Base-by-base conservation (phyloP, 2,797 vertebrate genomes). In the Amniataba percoides region DNA sequence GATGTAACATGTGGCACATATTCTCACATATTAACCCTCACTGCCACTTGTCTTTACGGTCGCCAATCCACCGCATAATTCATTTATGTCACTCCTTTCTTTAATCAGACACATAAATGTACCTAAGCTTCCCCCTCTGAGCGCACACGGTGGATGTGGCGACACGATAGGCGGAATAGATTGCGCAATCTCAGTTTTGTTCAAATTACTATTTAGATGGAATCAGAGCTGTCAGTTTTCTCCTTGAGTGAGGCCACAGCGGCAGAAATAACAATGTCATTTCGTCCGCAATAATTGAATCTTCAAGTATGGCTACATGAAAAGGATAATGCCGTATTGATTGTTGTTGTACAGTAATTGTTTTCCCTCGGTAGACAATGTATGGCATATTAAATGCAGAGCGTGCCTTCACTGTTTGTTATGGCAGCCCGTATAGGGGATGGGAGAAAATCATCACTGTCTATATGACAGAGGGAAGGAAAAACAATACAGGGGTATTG, bases 201-300 rank as follows among this genome's bases (percentile, higher is more conserved):
- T 65, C 19, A 74, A 71, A 83, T 71, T 39, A 53, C 74, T 10
- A 23, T 73, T 65, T 25, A 60, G 65, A 73, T 82, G 19, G 39
- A 70, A 70, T 77, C 66, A 39, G n/a, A 56, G 52, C 70, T 42
- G 77, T 74, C 61, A 36, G 74, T 48, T 36, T 61, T 79, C 76
- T 65, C 66, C 69, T 73, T 66, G 56, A 74, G 21, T 71, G 65
- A 82, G 64, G 60, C 86, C 49, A 15, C 14, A 8, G 61, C 65
- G 51, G 73, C 56, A 77, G 73, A 71, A 86, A 81, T 77, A 58
- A 69, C 64, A 74, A 80, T 51, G 63, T 69, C 52, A 74, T 80
- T 87, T 81, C 52, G 68, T 82, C 84, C 65, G 59, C 83, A 36
- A 83, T 81, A 92, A 91, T 90, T 87, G 75, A 89, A 89, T 89